phyloP scores from a whole-genome alignment of 2,888 invertebrate genomes.

The Andrena bucephala region DNA sequence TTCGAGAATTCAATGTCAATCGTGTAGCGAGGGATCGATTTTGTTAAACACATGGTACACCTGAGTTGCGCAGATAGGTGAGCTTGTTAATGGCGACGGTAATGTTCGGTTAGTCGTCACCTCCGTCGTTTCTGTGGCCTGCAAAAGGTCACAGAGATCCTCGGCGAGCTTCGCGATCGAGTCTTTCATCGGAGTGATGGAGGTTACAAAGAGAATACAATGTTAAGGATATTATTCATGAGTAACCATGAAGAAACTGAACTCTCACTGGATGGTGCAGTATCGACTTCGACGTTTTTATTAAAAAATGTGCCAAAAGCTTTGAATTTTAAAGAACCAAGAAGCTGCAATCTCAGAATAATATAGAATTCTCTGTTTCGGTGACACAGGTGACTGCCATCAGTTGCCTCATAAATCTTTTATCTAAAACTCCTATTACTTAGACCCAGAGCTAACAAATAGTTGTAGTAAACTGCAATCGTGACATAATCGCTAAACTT shows the following conservation, averaged over 20 bases:
- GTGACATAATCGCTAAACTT: too few relatives aligned
- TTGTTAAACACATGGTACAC: neutral
- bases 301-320: neutral
- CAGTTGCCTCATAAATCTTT: neutral
- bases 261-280: too few relatives aligned
- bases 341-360: neutral
- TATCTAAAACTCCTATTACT: neutral
- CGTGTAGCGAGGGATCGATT: neutral
- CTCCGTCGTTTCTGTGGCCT: slow-evolving; percentile 39
- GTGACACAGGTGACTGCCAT: neutral
- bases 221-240: slow-evolving; percentile 14
- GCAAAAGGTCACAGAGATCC: slow-evolving; percentile 51
- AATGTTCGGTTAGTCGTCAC: slow-evolving; percentile 45
- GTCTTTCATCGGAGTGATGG: slow-evolving; percentile 46
- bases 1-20: slow-evolving; percentile 11
- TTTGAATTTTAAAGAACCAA: neutral
- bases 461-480: too few relatives aligned
- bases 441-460: neutral
- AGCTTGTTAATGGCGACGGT: slow-evolving; percentile 33
- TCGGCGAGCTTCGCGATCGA: slow-evolving; percentile 40
- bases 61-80: slow-evolving; percentile 20
- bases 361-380: neutral
- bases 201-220: slow-evolving; percentile 24
- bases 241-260: neutral
- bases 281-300: too few relatives aligned